A percentile compares a stretch with the other conserved stretches of the same genome.
Conservation (phyloP, 2,888 invertebrate genomes). For the Lasius fuliginosus region DNA sequence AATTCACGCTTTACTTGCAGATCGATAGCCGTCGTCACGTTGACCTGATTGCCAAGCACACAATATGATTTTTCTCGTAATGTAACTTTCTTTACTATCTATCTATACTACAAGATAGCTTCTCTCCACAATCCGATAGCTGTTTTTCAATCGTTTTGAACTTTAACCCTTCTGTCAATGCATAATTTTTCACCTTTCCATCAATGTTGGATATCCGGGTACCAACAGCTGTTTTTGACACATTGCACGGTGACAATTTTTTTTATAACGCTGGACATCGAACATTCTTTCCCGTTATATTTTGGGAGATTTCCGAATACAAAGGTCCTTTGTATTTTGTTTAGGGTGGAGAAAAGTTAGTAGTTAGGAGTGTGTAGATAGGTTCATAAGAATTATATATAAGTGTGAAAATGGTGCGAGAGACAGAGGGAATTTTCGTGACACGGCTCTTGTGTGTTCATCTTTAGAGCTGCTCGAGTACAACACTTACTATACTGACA, state of each 20-base stretch:
- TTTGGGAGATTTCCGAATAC: no score
- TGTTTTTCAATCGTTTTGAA: neutral
- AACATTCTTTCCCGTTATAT: no score
- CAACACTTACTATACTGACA: slow-evolving; percentile 52
- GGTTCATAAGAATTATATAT: neutral
- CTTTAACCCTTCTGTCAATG: neutral
- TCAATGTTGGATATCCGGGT: no score
- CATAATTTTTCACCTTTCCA: no score
- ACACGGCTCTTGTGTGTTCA: slow-evolving; percentile 8
- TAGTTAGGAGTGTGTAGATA: neutral
- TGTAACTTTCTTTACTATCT: neutral
- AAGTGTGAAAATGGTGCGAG: neutral
- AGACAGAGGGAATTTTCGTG: slow-evolving; percentile 1
- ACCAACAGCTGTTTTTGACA: no score
- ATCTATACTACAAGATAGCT: no score
- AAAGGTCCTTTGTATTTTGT: no score
- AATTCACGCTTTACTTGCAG: slow-evolving; percentile 45
- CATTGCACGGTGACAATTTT: no score
- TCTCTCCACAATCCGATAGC: neutral
- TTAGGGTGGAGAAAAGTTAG: no score
- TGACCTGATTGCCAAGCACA: neutral
- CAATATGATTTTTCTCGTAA: slow-evolving; percentile 8
- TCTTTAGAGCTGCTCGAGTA: slow-evolving; percentile 48
- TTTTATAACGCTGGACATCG: no score
- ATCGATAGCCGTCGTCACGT: slow-evolving; percentile 45